phyloP scores from a whole-genome alignment of 2,113 vertebrate species.

The Cryptomyrus ogoouensis region DNA sequence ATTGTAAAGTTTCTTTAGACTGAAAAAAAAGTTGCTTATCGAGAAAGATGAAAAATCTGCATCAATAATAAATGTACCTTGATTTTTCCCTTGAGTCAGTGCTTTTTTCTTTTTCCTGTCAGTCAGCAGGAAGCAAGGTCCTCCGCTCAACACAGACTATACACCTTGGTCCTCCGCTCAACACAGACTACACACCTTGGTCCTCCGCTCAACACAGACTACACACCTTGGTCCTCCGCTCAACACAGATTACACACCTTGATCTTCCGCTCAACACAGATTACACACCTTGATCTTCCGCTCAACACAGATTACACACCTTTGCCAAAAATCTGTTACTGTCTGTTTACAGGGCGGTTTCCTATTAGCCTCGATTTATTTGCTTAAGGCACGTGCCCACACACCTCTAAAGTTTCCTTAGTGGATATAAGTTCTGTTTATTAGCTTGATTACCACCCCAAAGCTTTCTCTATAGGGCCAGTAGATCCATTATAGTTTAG shows the following conservation, averaged over 20 bases:
- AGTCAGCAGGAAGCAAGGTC: too few relatives aligned
- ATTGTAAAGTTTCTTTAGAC: slow-evolving; percentile 50
- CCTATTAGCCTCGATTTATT: neutral
- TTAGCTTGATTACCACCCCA: neutral
- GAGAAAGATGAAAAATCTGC: slow-evolving; percentile 60
- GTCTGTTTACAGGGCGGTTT: neutral
- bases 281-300: neutral
- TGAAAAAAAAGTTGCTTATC: slow-evolving; percentile 59
- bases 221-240: neutral
- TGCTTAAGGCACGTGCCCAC: neutral
- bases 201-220: neutral
- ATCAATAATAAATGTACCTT: slow-evolving; percentile 53
- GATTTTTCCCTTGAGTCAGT: slow-evolving; percentile 19
- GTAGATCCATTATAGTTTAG: neutral
- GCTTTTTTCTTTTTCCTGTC: neutral
- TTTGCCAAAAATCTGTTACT: neutral
- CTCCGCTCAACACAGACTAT: neutral
- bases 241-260: too few relatives aligned
- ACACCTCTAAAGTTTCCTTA: neutral
- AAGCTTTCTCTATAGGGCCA: neutral
- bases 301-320: neutral
- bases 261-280: neutral
- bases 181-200: too few relatives aligned
- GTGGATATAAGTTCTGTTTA: neutral
- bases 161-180: neutral